Percentiles rank a stretch among this genome's conserved stretches.
phyloP scores from a whole-genome alignment of 2,797 vertebrate genomes.

The Valencia hispanica region DNA sequence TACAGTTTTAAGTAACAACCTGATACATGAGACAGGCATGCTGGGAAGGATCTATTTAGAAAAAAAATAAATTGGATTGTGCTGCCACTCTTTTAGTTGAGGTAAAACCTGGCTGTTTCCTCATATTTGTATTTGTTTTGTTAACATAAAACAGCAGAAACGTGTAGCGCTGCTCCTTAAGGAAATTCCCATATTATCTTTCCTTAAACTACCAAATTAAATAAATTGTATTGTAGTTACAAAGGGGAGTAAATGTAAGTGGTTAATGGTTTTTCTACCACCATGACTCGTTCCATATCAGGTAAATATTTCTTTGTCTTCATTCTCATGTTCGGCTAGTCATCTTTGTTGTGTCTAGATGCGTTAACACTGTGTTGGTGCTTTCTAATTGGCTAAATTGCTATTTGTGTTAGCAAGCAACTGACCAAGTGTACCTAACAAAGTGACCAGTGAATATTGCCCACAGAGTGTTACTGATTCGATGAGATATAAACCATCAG shows the following conservation, averaged over 20 bases:
- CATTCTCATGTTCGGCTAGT: not conserved
- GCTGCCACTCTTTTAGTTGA: not conserved
- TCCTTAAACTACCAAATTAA: not conserved
- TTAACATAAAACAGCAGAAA: not conserved
- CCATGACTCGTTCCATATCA: not conserved
- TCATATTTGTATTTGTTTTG: not conserved
- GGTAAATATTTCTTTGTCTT: not conserved
- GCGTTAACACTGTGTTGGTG: not conserved
- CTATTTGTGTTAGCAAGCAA: not conserved
- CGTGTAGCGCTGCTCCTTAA: not conserved
- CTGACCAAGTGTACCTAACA: not conserved
- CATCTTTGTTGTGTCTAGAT: not conserved
- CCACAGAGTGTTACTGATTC: not conserved
- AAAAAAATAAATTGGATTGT: not conserved
- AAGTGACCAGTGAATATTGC: not conserved
- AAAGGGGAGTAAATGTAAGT: not conserved
- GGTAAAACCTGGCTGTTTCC: not conserved
- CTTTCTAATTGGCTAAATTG: not conserved
- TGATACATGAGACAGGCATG: too few species aligned
- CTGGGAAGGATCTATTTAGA: not conserved
- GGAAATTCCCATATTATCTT: not conserved
- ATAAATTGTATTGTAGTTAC: not conserved
- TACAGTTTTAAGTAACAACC: not conserved
- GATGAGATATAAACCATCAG: not conserved
- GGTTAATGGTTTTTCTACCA: too few species aligned